Base-by-base conservation (phyloP, 2,888 invertebrate species). In the Dryobotodes eremita region DNA sequence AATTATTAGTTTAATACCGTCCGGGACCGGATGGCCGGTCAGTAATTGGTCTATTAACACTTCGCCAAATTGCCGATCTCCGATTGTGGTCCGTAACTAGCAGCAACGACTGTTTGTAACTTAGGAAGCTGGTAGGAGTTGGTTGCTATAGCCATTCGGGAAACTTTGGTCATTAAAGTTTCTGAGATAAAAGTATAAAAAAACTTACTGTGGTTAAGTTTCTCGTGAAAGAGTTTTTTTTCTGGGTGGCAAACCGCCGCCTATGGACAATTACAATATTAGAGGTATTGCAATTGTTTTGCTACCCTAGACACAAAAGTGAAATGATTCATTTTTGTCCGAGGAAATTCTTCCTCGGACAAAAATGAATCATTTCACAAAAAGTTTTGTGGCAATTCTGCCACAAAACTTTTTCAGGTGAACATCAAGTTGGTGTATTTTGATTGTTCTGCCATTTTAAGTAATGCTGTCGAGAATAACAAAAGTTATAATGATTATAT, bases 1-100 rank as follows among this genome's bases (percentile, higher is more conserved):
- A 89, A 84, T 89, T 88, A 90, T 90, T 85, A 88, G 82, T 83
- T 84, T 84, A 83, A 87, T 89, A 83, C 88, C 83, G 68, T 55
- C 77, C 81, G 65, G 76, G 79, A 26, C 61, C 26, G 20, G 62
- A 69, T 69, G 66, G 72, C 84, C 62, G 77, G 77, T 73, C 84
- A 70, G 85, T 89, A 90, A 90, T 90, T 87, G 88, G 82, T 82
- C 87, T 85, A 89, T 89, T 89, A 90, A 86, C 89, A 86, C 83
- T 85, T 86, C 79, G 86, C 90, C 90, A 89, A 90, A 90, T 90
- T 87, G 84, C 79, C 82, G 82, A 88, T 88, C 82, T 85, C 82
- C 77, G 80, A 86, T 80, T 84, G 78, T 79, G 79, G 84, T 76
- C 36, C 20, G 23, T 31, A 70, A 71, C 70, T 86, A 75, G 73